These are phyloP conservation scores for Lerema accius DNA, from an alignment of 1,140 invertebrate species.

Conservation along the genomic window DNA sequence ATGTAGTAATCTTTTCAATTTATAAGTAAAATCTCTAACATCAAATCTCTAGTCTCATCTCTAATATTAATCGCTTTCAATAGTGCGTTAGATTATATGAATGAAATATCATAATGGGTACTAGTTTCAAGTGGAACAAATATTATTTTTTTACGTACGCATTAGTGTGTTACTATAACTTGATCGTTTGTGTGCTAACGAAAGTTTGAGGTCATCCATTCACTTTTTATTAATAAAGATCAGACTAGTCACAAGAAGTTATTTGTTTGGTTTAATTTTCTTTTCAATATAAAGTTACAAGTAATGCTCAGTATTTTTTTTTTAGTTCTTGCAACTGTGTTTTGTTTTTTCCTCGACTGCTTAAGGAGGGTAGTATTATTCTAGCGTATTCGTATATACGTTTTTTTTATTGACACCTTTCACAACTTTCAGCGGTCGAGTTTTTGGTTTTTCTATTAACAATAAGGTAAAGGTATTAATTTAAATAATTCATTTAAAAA, in stretches of 20 bases:
- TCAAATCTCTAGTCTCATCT: not conserved
- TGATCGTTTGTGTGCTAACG: conserved; percentile 18
- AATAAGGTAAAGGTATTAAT: too few relatives aligned
- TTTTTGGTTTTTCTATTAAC: too few relatives aligned
- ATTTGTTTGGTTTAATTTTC: not conserved
- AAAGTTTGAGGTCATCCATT: conserved; percentile 28
- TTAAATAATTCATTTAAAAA: too few relatives aligned
- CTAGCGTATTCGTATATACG: too few relatives aligned
- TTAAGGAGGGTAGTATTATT: too few relatives aligned
- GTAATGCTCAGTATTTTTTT: too few relatives aligned
- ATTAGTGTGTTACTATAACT: conserved; percentile 26
- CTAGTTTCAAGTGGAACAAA: conserved; percentile 17
- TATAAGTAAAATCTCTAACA: not conserved
- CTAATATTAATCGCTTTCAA: not conserved
- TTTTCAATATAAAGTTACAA: not conserved
- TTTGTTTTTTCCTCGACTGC: too few relatives aligned
- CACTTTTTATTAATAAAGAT: conserved; percentile 25
- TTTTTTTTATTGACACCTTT: too few relatives aligned
- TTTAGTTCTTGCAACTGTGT: not conserved
- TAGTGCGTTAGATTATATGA: not conserved
- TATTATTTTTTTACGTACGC: conserved; percentile 11
- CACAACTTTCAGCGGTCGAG: too few relatives aligned
- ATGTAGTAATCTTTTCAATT: too few relatives aligned
- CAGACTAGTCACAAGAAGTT: conserved; percentile 2
- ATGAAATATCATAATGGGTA: not conserved